Evolutionary conservation across 2,113 vertebrate genomes (phyloP), one percentile per base, ranked within the genome.

Genomic region (Carettochelys insculpta): DNA sequence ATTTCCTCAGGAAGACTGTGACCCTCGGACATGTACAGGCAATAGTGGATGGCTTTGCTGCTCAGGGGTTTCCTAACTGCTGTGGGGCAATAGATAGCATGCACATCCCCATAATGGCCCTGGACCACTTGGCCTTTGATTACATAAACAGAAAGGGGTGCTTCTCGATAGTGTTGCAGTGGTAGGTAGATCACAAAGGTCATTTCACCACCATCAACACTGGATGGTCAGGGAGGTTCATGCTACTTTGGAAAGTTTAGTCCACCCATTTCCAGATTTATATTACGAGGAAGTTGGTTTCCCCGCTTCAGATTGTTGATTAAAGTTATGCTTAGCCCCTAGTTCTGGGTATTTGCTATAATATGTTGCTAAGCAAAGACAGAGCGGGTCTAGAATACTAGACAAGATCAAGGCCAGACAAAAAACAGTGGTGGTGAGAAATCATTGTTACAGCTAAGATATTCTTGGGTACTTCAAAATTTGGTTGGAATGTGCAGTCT

Each of bases 401-500:
- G 73, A 84, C 2, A 24, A 65, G 68, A 81, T 88, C 81, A 83
- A 76, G n/a, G n/a, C n/a, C n/a, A 65, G 81, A 71, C 43, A 25
- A 54, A 56, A 38, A 77, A 54, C 51, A 19, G 11, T 77, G 19
- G 22, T 80, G 41, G 88, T 52, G 38, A 25, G 31, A 58, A 73
- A 92, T 51, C 38, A 92, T 94, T 84, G 82, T 86, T 48, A 29
- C 48, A 1, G 85, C 91, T 61, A 78, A 80, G 82, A 87, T 53
- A 86, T 76, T 93, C 91, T 90, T 45, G 43, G 94, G 89, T 4
- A 65, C 90, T 91, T 83, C 85, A 9, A 86, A 93, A 51, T 1
- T 1, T 9, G 96, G 88, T 52, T 94, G 97, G 97, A 97, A 97
- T 92, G 96, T 93, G 11, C 16, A 27, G 93, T 96, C 93, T 96